A percentile compares a stretch with the other conserved stretches of the same genome.
phyloP scores from a whole-genome alignment of 1,140 invertebrate species.

The Paracyclopina nana region DNA sequence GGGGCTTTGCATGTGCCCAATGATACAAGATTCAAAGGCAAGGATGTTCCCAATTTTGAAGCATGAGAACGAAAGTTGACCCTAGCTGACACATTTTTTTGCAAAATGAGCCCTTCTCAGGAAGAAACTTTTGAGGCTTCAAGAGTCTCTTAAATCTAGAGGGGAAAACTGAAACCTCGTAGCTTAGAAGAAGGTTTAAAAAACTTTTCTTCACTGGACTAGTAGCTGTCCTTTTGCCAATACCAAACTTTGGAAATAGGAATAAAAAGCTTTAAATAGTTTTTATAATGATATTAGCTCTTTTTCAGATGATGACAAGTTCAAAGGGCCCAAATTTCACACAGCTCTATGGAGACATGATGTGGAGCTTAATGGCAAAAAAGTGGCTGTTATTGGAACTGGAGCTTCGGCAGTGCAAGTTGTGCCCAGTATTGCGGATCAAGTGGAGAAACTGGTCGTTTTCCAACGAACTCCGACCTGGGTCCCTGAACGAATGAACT shows the following conservation, averaged over 20 bases:
- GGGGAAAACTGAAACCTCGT: background rate
- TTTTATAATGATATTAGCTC: background rate
- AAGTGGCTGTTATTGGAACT: background rate
- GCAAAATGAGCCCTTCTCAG: too few species aligned
- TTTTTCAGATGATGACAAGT: background rate
- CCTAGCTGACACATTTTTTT: too few species aligned
- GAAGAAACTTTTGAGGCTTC: too few species aligned
- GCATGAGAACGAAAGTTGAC: too few species aligned
- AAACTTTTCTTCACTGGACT: background rate
- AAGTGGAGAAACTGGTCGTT: background rate
- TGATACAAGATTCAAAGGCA: background rate
- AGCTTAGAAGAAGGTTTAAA: background rate
- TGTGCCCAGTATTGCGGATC: background rate
- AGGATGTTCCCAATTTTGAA: slow-evolving; percentile 1
- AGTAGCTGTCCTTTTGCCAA: background rate
- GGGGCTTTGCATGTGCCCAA: background rate
- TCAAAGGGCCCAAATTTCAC: background rate
- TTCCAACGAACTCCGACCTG: background rate
- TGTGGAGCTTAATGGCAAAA: background rate
- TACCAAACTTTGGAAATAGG: too few species aligned
- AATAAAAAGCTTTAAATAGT: background rate
- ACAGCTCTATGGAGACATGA: background rate
- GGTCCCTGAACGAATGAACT: background rate
- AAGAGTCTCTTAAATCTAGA: too few species aligned
- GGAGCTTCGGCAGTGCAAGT: background rate